These are phyloP conservation scores for Chitala chitala DNA, from an alignment of 2,113 vertebrate species.

Conservation along the genomic window DNA sequence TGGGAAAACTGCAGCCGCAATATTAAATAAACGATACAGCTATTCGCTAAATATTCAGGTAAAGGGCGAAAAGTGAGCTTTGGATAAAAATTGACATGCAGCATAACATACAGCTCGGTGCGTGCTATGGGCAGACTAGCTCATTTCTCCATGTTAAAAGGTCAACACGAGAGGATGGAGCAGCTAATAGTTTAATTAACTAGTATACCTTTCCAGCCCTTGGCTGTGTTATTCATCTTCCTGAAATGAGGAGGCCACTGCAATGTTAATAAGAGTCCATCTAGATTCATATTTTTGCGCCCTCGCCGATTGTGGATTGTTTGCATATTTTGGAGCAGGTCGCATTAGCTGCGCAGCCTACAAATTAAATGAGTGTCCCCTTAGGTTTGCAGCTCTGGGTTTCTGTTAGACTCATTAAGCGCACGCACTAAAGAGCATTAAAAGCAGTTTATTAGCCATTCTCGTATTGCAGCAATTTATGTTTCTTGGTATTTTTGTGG, in stretches of 20 bases:
- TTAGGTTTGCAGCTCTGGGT: slow-evolving; percentile 9
- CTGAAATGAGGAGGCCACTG: slow-evolving; percentile 32
- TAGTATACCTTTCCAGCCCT: slow-evolving; percentile 30
- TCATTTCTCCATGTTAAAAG: slow-evolving; percentile 31
- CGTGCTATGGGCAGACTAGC: background rate
- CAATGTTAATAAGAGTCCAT: slow-evolving; percentile 19
- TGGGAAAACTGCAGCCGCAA: no score
- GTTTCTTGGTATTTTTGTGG: background rate
- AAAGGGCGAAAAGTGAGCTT: no score
- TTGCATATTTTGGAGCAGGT: background rate
- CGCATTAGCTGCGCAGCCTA: background rate
- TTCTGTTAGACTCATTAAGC: background rate
- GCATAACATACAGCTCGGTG: background rate
- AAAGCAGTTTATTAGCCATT: slow-evolving; percentile 5
- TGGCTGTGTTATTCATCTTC: slow-evolving; percentile 43
- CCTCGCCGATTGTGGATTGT: background rate
- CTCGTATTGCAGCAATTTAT: background rate
- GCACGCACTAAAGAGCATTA: slow-evolving; percentile 2
- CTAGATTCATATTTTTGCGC: background rate
- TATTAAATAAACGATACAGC: no score
- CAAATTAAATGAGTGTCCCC: background rate
- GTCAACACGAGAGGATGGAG: slow-evolving; percentile 18
- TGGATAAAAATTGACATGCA: no score
- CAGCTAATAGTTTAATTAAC: slow-evolving; percentile 49
- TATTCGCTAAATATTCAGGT: no score